A percentile compares a stretch with the other conserved stretches of the same genome.
Evolutionary conservation across 2,888 invertebrate genomes (phyloP).

Genomic region (Hydropsyche betteni): DNA sequence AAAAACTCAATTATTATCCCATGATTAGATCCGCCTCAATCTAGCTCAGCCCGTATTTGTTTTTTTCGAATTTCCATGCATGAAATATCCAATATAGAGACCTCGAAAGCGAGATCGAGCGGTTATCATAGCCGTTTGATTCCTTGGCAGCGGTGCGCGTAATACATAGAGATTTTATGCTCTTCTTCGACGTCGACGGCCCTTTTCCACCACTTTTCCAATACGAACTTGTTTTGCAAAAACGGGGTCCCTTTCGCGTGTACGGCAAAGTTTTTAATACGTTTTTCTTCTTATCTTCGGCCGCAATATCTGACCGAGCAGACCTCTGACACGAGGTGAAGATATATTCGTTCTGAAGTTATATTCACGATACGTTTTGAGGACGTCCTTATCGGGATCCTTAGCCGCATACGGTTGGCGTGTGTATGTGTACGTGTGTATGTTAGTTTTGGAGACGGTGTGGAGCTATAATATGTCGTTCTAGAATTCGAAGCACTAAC

Average conservation of each 20-base stretch:
- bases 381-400: slow-evolving; percentile 21
- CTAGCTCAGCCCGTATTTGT: too few relatives aligned
- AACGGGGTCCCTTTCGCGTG: slow-evolving; percentile 3
- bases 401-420: neutral
- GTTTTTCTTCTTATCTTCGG: slow-evolving; percentile 37
- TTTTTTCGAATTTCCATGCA: too few relatives aligned
- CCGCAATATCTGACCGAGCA: slow-evolving; percentile 13
- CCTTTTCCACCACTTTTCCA: slow-evolving; percentile 37
- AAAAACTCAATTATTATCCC: too few relatives aligned
- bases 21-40: too few relatives aligned
- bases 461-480: neutral
- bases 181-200: neutral
- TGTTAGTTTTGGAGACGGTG: neutral
- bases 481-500: neutral
- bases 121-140: too few relatives aligned
- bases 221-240: slow-evolving; percentile 40
- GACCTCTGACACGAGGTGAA: slow-evolving; percentile 34
- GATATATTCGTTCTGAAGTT: slow-evolving; percentile 34
- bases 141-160: too few relatives aligned
- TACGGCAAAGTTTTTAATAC: slow-evolving; percentile 44
- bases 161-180: too few relatives aligned
- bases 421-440: neutral
- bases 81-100: too few relatives aligned
- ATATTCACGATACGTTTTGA: slow-evolving; percentile 19
- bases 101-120: too few relatives aligned